A percentile compares a stretch with the other conserved stretches of the same genome.
Conservation (phyloP, 37 sponge, comb jelly and placozoan species). For the Halichondria panicea region DNA sequence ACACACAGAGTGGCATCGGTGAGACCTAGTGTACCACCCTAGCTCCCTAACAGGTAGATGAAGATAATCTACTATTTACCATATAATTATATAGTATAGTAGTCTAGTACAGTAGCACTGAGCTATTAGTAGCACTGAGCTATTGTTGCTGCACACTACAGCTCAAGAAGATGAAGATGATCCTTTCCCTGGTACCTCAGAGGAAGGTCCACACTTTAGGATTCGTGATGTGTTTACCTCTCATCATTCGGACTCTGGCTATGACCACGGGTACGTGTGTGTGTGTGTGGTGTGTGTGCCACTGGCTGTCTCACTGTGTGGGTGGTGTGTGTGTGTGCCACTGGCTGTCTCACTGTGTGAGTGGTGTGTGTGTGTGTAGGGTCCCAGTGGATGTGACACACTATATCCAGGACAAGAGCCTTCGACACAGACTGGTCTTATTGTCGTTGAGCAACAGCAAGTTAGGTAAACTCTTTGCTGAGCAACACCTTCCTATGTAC, state of each 20-base stretch:
- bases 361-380: neutral
- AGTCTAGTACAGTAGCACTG: no score
- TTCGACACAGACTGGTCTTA: slow-evolving; percentile 35
- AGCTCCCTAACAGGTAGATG: no score
- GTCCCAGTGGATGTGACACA: slow-evolving; percentile 52
- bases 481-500: neutral
- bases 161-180: slow-evolving; percentile 30
- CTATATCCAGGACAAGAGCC: slow-evolving; percentile 60
- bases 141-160: no score
- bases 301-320: neutral
- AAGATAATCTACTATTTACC: no score
- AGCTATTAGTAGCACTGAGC: no score
- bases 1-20: no score
- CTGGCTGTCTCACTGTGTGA: neutral
- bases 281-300: neutral
- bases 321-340: neutral
- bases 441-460: slow-evolving; percentile 44
- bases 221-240: slow-evolving; percentile 40
- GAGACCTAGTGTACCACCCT: no score
- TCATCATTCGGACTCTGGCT: slow-evolving; percentile 1
- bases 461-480: slow-evolving; percentile 9
- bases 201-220: slow-evolving; percentile 19
- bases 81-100: no score
- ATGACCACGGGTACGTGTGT: neutral
- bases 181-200: slow-evolving; percentile 9